These are phyloP conservation scores for Yponomeuta plumbellus DNA, from an alignment of 2,888 invertebrate genomes.

Conservation along the genomic window DNA sequence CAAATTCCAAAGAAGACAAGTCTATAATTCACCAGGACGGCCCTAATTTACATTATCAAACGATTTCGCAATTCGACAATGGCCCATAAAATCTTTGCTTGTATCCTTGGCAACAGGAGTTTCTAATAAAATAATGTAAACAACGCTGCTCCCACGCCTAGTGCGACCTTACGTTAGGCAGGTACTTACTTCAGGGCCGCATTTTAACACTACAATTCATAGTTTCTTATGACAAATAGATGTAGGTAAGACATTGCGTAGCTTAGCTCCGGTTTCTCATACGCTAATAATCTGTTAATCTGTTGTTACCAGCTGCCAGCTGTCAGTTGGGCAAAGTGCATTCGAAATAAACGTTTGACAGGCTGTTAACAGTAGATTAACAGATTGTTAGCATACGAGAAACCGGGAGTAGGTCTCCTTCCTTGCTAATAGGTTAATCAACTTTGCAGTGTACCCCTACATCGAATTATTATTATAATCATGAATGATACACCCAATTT, in stretches of 20 bases:
- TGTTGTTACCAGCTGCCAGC: no score
- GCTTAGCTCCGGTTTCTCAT: no score
- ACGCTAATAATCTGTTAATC: no score
- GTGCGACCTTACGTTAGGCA: not conserved
- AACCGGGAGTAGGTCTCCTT: no score
- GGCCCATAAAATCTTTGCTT: not conserved
- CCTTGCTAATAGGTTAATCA: not conserved
- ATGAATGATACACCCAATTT: not conserved
- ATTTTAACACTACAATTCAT: not conserved
- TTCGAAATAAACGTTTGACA: no score
- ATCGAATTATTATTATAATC: no score
- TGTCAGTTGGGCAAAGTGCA: no score
- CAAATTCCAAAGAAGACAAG: not conserved
- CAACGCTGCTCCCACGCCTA: not conserved
- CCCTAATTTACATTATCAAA: not conserved
- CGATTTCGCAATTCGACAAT: not conserved
- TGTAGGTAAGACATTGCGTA: not conserved
- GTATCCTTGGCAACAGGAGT: not conserved
- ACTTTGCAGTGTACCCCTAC: no score
- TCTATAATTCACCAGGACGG: not conserved
- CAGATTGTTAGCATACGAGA: no score
- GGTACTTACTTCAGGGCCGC: not conserved
- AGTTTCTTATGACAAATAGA: not conserved
- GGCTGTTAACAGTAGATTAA: no score
- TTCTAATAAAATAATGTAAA: not conserved